These are phyloP conservation scores for Lineus longissimus DNA, from an alignment of 1,140 invertebrate species.

Conservation along the genomic window DNA sequence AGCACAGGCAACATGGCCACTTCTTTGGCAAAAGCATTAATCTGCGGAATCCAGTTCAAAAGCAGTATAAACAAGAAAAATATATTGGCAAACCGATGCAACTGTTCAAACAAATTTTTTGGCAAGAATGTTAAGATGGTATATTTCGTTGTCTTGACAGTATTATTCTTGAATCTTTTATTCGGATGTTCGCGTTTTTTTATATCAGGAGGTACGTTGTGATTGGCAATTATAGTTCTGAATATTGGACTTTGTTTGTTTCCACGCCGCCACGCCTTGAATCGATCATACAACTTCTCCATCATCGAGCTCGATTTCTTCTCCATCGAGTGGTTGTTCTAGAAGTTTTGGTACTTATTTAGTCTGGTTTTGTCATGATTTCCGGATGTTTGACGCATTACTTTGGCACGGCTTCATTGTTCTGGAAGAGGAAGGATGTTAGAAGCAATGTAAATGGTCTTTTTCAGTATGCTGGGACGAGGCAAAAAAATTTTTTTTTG, in stretches of 20 bases:
- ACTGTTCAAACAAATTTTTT: slow-evolving; percentile 96
- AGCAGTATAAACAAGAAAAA: slow-evolving; percentile 97
- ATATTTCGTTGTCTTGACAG: slow-evolving; percentile 83
- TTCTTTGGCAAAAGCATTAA: slow-evolving; percentile 92
- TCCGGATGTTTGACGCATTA: too few relatives aligned
- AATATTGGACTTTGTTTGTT: slow-evolving; percentile 29
- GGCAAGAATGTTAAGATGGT: slow-evolving; percentile 90
- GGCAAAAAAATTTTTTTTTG: too few relatives aligned
- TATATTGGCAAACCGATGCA: slow-evolving; percentile 94
- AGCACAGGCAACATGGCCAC: slow-evolving; percentile 75
- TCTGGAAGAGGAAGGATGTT: too few relatives aligned
- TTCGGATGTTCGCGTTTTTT: slow-evolving; percentile 89
- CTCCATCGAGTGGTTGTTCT: too few relatives aligned
- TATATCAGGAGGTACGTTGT: slow-evolving; percentile 56
- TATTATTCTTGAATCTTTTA: slow-evolving; percentile 62
- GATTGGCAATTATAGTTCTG: slow-evolving; percentile 47
- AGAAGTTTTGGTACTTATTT: too few relatives aligned
- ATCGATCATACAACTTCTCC: too few relatives aligned
- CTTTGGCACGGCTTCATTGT: too few relatives aligned
- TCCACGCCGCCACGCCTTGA: too few relatives aligned
- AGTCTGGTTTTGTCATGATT: too few relatives aligned
- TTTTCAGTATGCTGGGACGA: too few relatives aligned
- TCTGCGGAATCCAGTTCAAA: slow-evolving; percentile 82
- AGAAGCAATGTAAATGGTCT: too few relatives aligned
- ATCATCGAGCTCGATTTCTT: too few relatives aligned